Evolutionary conservation across 2,113 vertebrate species (phyloP).

Genomic region (Ondatra zibethicus): DNA sequence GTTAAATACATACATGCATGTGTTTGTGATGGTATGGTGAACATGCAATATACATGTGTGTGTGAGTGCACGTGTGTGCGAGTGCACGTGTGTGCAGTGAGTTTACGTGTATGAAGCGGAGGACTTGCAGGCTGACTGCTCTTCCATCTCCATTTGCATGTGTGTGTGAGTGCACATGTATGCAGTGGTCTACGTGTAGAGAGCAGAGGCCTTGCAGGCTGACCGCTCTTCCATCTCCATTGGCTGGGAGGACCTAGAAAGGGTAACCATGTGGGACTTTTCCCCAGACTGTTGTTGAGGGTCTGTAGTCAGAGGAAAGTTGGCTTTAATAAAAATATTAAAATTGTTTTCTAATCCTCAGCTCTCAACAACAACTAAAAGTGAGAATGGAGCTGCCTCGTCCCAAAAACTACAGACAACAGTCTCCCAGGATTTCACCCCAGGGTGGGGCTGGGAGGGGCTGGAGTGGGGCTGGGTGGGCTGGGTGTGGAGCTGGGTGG

Average conservation of each 20-base stretch:
- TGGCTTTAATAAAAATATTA: background rate
- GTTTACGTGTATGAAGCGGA: fast-evolving
- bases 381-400: slow-evolving; percentile 18
- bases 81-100: fast-evolving
- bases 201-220: background rate
- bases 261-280: background rate
- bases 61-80: background rate
- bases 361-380: slow-evolving; percentile 16
- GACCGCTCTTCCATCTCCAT: fast-evolving
- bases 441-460: background rate
- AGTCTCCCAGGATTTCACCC: background rate
- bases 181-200: fast-evolving
- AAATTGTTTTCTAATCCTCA: background rate
- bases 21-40: background rate
- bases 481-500: no score
- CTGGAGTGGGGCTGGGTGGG: no score
- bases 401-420: background rate
- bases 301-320: slow-evolving; percentile 65
- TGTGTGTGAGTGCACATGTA: background rate
- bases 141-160: no score
- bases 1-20: background rate
- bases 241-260: no score
- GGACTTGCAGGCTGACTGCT: no score
- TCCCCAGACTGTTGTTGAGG: slow-evolving; percentile 73
- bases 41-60: no score